Percentiles rank a stretch among this genome's conserved stretches.
Evolutionary conservation across 1,140 invertebrate genomes (phyloP).

Genomic region (Hormaphis cornu): DNA sequence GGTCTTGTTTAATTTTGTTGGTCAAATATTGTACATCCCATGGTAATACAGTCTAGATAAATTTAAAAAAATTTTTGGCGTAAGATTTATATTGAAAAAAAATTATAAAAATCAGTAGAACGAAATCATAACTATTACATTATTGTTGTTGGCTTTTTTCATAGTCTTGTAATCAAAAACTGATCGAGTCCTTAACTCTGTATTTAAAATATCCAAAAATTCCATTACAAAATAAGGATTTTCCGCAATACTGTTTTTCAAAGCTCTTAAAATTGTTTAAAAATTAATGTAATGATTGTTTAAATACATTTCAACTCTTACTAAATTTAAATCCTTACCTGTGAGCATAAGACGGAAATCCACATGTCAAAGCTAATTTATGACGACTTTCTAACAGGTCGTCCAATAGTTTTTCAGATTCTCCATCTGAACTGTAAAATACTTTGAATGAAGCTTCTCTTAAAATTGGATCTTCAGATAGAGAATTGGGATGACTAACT

Average conservation of each 20-base stretch:
- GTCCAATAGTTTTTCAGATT: constrained; percentile 66
- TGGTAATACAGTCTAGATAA: constrained; percentile 48
- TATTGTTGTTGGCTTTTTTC: constrained; percentile 16
- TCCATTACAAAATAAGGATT: constrained; percentile 63
- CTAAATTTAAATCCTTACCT: constrained; percentile 45
- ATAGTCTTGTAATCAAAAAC: constrained; percentile 19
- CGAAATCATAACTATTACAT: not conserved
- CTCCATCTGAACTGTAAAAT: constrained; percentile 66
- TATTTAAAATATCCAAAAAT: constrained; percentile 70
- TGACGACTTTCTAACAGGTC: constrained; percentile 63
- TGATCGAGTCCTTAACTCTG: constrained; percentile 48
- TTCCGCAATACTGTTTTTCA: constrained; percentile 78
- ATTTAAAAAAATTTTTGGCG: not conserved
- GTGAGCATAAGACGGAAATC: constrained; percentile 78
- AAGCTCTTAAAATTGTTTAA: constrained; percentile 51
- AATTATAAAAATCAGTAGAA: not conserved
- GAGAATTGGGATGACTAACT: constrained; percentile 63
- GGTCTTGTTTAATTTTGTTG: constrained; percentile 57
- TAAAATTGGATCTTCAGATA: constrained; percentile 65
- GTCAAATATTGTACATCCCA: constrained; percentile 83
- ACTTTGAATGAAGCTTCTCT: constrained; percentile 82
- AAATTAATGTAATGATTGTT: constrained; percentile 8
- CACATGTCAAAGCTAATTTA: constrained; percentile 72
- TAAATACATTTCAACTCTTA: constrained; percentile 22
- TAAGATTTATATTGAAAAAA: not conserved